Evolutionary conservation across 1,140 invertebrate species (phyloP).

Genomic region (Drosophila melanogaster): DNA sequence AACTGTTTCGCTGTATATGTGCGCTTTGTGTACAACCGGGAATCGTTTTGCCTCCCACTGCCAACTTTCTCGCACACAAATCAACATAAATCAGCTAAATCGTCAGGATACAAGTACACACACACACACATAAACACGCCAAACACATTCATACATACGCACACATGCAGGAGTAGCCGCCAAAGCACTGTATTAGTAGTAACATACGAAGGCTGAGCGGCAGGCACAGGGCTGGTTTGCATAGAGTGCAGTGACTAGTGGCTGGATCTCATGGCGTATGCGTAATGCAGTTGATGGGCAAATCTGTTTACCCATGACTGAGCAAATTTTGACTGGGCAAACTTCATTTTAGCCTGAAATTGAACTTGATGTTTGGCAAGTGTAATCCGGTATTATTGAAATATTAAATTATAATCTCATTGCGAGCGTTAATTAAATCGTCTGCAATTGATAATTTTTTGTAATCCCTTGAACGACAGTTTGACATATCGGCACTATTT

Average conservation of each 20-base stretch:
- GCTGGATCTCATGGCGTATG: slow-evolving; percentile 54
- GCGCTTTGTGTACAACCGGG: slow-evolving; percentile 64
- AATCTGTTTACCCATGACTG: slow-evolving; percentile 57
- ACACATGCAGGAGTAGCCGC: slow-evolving; percentile 15
- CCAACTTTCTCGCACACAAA: slow-evolving; percentile 70
- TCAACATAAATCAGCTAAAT: slow-evolving; percentile 83
- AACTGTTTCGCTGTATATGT: slow-evolving; percentile 48
- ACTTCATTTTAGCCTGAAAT: slow-evolving; percentile 50
- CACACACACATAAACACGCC: slow-evolving; percentile 17
- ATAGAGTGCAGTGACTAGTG: slow-evolving; percentile 48
- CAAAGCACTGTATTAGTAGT: slow-evolving; percentile 67
- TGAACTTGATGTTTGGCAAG: slow-evolving; percentile 51
- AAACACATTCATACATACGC: slow-evolving; percentile 2
- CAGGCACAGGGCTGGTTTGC: slow-evolving; percentile 37
- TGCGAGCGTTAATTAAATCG: slow-evolving; percentile 33
- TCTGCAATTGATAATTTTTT: slow-evolving; percentile 26
- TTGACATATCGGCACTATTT: too few relatives aligned
- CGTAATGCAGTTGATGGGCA: slow-evolving; percentile 50
- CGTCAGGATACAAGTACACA: slow-evolving; percentile 66
- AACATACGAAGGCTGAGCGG: slow-evolving; percentile 62
- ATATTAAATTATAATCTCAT: slow-evolving; percentile 34
- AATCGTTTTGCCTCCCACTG: slow-evolving; percentile 64
- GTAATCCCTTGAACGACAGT: neutral
- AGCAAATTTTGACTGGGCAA: slow-evolving; percentile 49
- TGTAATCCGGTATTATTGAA: slow-evolving; percentile 42